phyloP scores from a whole-genome alignment of 1,140 invertebrate genomes.

The Acromyrmex charruanus region DNA sequence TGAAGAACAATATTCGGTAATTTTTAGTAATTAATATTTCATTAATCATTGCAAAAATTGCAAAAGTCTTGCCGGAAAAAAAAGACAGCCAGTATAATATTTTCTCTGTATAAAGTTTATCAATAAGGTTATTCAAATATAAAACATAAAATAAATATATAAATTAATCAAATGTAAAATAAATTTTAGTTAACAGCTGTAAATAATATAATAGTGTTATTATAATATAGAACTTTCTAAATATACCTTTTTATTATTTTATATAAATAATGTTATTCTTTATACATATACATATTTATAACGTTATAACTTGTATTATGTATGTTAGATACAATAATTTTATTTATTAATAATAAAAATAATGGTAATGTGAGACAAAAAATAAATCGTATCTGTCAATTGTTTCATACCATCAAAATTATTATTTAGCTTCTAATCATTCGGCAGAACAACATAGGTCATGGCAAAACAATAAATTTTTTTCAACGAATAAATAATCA shows the following conservation, averaged over 20 bases:
- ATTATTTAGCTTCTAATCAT: not conserved
- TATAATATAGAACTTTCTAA: not conserved
- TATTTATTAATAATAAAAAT: not conserved
- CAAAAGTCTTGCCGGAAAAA: no score
- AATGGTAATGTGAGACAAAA: not conserved
- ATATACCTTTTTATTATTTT: not conserved
- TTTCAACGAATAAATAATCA: not conserved
- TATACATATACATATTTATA: no score
- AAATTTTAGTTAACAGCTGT: not conserved
- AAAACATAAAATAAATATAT: not conserved
- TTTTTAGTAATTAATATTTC: no score
- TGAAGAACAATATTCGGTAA: no score
- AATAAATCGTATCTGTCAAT: not conserved
- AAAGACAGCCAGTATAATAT: not conserved
- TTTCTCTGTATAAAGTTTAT: not conserved
- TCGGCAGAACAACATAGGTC: no score
- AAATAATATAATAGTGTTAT: not conserved
- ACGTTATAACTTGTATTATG: no score
- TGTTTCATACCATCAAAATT: slow-evolving; percentile 28
- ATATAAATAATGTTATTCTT: not conserved
- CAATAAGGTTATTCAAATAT: slow-evolving; percentile 6
- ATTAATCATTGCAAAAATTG: no score
- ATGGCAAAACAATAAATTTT: not conserved
- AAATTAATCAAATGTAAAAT: not conserved
- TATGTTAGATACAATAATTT: not conserved